Conservation (phyloP, 2,888 invertebrate species). For the Acleris holmiana region DNA sequence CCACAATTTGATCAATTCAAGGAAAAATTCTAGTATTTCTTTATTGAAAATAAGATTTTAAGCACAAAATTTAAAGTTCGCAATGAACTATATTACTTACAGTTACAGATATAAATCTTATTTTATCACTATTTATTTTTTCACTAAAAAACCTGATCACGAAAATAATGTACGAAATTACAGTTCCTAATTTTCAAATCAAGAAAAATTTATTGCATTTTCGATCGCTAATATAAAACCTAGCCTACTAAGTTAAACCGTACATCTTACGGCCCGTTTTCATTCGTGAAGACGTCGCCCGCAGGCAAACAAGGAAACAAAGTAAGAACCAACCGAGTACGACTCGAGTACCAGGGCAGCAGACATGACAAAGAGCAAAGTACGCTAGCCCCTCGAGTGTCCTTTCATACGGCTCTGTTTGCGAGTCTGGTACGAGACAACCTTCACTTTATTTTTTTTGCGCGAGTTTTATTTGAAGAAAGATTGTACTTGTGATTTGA, state of each 20-base stretch:
- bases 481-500: slow-evolving; percentile 5
- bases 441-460: slow-evolving; percentile 27
- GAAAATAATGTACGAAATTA: too few relatives aligned
- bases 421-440: slow-evolving; percentile 40
- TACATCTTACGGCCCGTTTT: slow-evolving; percentile 1
- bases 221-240: neutral
- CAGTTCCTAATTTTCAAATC: too few relatives aligned
- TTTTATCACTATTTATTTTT: too few relatives aligned
- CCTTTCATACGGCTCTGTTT: slow-evolving; percentile 55
- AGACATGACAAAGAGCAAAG: slow-evolving; percentile 65
- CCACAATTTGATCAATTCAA: too few relatives aligned
- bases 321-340: slow-evolving; percentile 46
- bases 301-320: slow-evolving; percentile 54
- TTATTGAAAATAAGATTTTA: too few relatives aligned
- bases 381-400: slow-evolving; percentile 57
- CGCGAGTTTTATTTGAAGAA: slow-evolving; percentile 15
- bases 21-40: too few relatives aligned
- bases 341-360: slow-evolving; percentile 58
- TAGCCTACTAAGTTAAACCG: neutral
- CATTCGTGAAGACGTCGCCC: slow-evolving; percentile 35
- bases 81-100: too few relatives aligned
- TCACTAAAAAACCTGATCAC: too few relatives aligned
- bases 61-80: too few relatives aligned
- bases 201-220: too few relatives aligned
- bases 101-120: too few relatives aligned